Evolutionary conservation across 2,113 vertebrate genomes (phyloP).

Genomic region (Aix galericulata): DNA sequence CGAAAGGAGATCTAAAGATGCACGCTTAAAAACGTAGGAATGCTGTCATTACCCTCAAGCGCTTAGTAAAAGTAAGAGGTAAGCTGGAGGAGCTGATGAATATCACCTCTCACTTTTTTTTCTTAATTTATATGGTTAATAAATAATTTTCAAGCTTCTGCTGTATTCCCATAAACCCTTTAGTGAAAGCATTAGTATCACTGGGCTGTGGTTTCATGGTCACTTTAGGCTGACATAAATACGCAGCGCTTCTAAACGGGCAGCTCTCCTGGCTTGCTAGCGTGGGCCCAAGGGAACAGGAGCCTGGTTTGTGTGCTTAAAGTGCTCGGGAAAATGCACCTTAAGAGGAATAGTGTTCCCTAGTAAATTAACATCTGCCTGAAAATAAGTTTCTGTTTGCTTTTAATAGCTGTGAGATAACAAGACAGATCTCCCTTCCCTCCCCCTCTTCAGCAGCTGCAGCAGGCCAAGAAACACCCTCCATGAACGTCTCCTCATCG

Average conservation of each 20-base stretch:
- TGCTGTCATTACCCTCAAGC: not conserved
- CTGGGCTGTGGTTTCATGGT: not conserved
- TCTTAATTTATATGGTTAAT: not conserved
- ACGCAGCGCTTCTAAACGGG: not conserved
- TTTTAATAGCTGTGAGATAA: not conserved
- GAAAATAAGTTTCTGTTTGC: not conserved
- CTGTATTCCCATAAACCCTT: not conserved
- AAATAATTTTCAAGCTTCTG: not conserved
- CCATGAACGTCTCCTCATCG: not conserved
- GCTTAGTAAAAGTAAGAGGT: not conserved
- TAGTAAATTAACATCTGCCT: not conserved
- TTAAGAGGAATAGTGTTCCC: not conserved
- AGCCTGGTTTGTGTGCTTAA: not conserved
- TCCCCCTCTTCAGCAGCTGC: not conserved
- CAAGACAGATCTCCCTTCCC: not conserved
- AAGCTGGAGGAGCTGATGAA: not conserved
- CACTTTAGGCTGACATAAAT: not conserved
- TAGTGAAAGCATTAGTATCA: not conserved
- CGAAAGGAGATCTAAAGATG: not conserved
- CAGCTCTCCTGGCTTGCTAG: not conserved
- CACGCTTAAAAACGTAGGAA: not conserved
- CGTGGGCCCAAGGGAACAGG: not conserved
- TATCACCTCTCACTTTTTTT: not conserved
- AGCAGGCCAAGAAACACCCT: not conserved
- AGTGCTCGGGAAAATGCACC: not conserved